Evolutionary conservation across 2,888 invertebrate genomes (phyloP).

Genomic region (Acleris cristana): DNA sequence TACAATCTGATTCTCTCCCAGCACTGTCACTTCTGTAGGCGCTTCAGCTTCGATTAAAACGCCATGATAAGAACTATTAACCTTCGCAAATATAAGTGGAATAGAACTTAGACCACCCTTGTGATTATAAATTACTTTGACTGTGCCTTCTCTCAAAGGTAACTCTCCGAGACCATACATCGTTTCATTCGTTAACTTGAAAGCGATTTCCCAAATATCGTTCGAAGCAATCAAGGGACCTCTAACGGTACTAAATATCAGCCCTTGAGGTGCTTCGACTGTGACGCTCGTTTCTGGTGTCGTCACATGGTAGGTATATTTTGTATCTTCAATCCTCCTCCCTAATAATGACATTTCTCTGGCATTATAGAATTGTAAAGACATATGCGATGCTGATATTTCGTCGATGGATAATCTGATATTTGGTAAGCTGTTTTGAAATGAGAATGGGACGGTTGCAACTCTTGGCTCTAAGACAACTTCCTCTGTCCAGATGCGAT

Average conservation of each 20-base stretch:
- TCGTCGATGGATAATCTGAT: conserved; percentile 68
- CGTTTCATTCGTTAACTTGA: conserved; percentile 77
- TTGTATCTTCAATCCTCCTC: conserved; percentile 54
- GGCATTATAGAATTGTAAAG: conserved; percentile 65
- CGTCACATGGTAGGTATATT: conserved; percentile 58
- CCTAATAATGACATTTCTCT: conserved; percentile 47
- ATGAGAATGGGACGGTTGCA: conserved; percentile 60
- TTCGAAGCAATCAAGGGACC: conserved; percentile 85
- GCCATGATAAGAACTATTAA: conserved; percentile 82
- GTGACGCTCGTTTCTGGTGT: conserved; percentile 62
- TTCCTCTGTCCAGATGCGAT: conserved; percentile 63
- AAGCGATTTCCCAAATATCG: conserved; percentile 85
- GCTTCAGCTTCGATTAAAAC: conserved; percentile 77
- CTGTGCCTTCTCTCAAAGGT: conserved; percentile 59
- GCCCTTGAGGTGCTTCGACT: conserved; percentile 56
- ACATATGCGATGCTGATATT: conserved; percentile 63
- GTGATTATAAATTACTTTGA: conserved; percentile 76
- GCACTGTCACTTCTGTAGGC: conserved; percentile 81
- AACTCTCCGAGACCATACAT: conserved; percentile 84
- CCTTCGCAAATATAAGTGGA: conserved; percentile 81
- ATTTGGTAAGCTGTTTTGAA: conserved; percentile 52
- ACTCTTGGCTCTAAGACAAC: conserved; percentile 60
- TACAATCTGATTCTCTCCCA: conserved; percentile 79
- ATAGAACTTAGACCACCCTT: conserved; percentile 68
- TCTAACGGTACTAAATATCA: conserved; percentile 78